phyloP scores from a whole-genome alignment of 1,140 invertebrate genomes.

The Drosophila repletoides region DNA sequence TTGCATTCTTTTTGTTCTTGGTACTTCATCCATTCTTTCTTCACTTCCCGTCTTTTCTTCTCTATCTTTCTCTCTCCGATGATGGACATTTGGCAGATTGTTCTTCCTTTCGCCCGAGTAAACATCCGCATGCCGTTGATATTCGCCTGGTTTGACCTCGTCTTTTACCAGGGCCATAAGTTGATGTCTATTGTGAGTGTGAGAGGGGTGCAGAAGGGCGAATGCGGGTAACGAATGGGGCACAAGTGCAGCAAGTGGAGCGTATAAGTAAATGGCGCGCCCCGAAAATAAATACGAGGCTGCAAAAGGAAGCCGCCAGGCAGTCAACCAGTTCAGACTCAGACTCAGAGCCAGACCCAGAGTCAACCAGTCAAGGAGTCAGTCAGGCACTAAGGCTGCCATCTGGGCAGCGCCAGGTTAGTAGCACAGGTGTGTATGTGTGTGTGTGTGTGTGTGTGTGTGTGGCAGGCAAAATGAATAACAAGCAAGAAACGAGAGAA shows the following conservation, averaged over 20 bases:
- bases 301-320: conserved; percentile 25
- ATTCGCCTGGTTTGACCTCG: conserved; percentile 2
- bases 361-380: conserved; percentile 30
- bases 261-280: conserved; percentile 56
- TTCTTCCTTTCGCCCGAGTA: conserved; percentile 25
- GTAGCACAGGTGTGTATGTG: conserved; percentile 1
- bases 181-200: conserved; percentile 38
- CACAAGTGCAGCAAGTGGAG: conserved; percentile 53
- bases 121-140: conserved; percentile 47
- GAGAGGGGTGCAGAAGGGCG: background rate
- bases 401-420: conserved; percentile 27
- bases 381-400: conserved; percentile 39
- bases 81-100: conserved; percentile 23
- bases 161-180: conserved; percentile 32
- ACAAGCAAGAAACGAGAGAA: conserved; percentile 33
- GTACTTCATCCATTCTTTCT: background rate
- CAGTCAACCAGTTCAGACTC: background rate
- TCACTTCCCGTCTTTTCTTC: background rate
- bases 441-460: background rate
- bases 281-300: conserved; percentile 58
- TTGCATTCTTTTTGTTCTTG: background rate
- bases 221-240: background rate
- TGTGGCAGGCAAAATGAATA: conserved; percentile 52
- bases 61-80: background rate
- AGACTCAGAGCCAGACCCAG: background rate